Conservation (phyloP, 1,140 invertebrate genomes). For the Drosophila bipectinata region DNA sequence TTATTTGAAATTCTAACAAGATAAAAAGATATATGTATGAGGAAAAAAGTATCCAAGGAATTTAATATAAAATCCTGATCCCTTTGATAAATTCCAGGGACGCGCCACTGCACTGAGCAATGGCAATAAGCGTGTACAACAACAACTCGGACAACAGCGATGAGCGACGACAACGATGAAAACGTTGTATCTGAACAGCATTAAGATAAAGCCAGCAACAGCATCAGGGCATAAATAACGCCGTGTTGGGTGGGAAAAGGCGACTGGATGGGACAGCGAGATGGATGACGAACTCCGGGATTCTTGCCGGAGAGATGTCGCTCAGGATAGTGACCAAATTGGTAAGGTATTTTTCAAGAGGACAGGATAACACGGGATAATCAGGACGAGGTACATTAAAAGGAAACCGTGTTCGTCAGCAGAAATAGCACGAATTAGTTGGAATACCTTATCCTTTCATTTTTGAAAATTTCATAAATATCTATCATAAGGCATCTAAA, state of each 20-base stretch:
- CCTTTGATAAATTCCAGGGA: conserved; percentile 5
- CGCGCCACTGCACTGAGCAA: conserved; percentile 7
- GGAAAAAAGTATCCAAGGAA: neutral
- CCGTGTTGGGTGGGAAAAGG: conserved; percentile 4
- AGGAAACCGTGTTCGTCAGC: neutral
- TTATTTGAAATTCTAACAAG: neutral
- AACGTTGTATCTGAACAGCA: conserved; percentile 78
- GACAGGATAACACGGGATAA: conserved; percentile 20
- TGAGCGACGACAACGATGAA: conserved; percentile 57
- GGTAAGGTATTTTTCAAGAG: conserved; percentile 20
- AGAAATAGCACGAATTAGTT: neutral
- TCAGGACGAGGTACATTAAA: neutral
- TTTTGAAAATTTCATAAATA: neutral
- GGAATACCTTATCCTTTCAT: neutral
- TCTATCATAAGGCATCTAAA: neutral
- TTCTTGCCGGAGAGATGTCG: neutral
- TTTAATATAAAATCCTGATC: neutral
- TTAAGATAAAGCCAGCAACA: conserved; percentile 79
- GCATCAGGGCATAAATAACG: conserved; percentile 70
- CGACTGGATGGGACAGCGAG: neutral
- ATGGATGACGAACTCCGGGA: conserved; percentile 12
- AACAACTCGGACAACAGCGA: conserved; percentile 40
- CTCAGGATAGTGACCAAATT: conserved; percentile 4
- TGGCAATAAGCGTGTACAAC: conserved; percentile 35
- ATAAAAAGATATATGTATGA: neutral